These are phyloP conservation scores for Sylvilagus bachmani DNA, from an alignment of 2,113 vertebrate species.

Conservation along the genomic window DNA sequence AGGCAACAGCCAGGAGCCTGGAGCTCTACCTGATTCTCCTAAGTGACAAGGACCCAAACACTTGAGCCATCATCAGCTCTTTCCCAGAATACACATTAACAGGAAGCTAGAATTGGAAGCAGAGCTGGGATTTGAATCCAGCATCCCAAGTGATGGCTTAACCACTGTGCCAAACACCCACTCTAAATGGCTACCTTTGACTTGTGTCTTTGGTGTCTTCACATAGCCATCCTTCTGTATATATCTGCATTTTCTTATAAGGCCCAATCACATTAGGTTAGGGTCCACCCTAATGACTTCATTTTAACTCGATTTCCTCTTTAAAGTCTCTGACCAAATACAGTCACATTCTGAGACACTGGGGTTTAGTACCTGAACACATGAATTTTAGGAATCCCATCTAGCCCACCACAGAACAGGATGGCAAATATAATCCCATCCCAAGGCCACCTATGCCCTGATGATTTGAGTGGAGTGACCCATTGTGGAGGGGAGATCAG, in stretches of 20 bases:
- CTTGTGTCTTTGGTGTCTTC: background rate
- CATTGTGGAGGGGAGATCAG: background rate
- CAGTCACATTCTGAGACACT: background rate
- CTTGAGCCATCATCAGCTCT: too few relatives aligned
- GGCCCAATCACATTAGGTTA: background rate
- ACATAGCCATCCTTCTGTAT: background rate
- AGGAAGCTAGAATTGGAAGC: too few relatives aligned
- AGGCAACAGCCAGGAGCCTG: too few relatives aligned
- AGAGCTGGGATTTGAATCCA: too few relatives aligned
- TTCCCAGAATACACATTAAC: too few relatives aligned
- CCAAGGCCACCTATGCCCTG: background rate
- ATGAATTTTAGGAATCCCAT: background rate
- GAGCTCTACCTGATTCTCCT: too few relatives aligned
- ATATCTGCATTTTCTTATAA: background rate
- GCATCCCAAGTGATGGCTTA: too few relatives aligned
- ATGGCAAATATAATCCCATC: conserved; percentile 4
- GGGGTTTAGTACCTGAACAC: background rate
- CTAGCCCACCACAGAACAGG: background rate
- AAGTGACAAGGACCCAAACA: too few relatives aligned
- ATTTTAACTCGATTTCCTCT: conserved; percentile 35
- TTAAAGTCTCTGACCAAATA: conserved; percentile 39
- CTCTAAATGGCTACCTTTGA: too few relatives aligned
- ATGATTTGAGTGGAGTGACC: background rate
- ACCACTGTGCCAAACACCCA: too few relatives aligned
- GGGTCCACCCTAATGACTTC: background rate